Percentiles rank a stretch among this genome's conserved stretches.
Conservation (phyloP, 2,888 invertebrate genomes). For the Lasioglossum oenotherae region DNA sequence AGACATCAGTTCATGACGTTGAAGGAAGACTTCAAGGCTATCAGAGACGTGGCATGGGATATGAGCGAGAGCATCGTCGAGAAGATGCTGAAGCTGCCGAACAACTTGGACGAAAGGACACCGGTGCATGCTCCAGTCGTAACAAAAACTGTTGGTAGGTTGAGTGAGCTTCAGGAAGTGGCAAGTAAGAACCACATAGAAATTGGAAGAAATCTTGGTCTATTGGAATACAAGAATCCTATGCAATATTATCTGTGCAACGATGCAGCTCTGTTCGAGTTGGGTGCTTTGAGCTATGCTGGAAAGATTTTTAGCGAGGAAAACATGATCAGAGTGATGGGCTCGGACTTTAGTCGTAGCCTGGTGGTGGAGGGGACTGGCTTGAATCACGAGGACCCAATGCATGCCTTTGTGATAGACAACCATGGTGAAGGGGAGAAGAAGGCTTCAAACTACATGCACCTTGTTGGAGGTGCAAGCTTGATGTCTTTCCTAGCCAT, state of each 20-base stretch:
- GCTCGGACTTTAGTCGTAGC: conserved; percentile 92
- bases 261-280: conserved; percentile 90
- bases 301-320: conserved; percentile 84
- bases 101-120: conserved; percentile 88
- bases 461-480: conserved; percentile 91
- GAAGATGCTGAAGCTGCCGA: conserved; percentile 89
- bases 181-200: conserved; percentile 84
- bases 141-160: conserved; percentile 68
- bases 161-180: conserved; percentile 13
- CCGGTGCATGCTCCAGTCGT: conserved; percentile 81
- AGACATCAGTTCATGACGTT: conserved; percentile 86
- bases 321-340: conserved; percentile 89
- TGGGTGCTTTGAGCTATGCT: conserved; percentile 85
- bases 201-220: conserved; percentile 85
- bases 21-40: conserved; percentile 87
- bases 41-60: conserved; percentile 89
- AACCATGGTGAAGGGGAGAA: conserved; percentile 86
- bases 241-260: conserved; percentile 88
- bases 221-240: conserved; percentile 87
- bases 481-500: conserved; percentile 90
- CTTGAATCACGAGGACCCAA: conserved; percentile 86
- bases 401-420: conserved; percentile 87
- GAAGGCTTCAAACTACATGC: conserved; percentile 87
- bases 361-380: conserved; percentile 91
- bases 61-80: conserved; percentile 90